Conservation (phyloP, 2,113 vertebrate species). For the Globicephala melas region DNA sequence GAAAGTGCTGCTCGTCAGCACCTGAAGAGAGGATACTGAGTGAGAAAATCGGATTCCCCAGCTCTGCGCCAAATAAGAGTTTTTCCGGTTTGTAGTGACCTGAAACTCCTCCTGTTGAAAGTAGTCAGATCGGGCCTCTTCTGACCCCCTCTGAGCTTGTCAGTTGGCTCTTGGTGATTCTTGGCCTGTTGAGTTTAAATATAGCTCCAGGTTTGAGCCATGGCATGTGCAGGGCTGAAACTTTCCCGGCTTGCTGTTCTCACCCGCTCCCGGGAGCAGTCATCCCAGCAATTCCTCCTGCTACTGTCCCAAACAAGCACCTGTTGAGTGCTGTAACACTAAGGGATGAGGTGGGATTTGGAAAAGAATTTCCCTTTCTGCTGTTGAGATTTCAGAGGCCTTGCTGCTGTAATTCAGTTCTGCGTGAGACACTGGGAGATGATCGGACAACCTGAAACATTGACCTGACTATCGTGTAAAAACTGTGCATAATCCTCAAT, state of each 20-base stretch:
- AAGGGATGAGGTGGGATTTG: not conserved
- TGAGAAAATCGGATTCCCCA: not conserved
- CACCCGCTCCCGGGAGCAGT: rapidly evolving
- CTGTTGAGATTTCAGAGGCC: not conserved
- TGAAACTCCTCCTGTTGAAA: not conserved
- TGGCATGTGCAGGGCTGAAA: not conserved
- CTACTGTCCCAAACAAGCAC: rapidly evolving
- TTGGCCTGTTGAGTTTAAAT: not conserved
- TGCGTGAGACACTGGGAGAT: not conserved
- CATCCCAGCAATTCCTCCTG: not conserved
- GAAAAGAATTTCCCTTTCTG: not conserved
- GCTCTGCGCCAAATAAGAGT: not conserved
- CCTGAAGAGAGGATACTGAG: not conserved
- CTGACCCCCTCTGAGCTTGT: not conserved
- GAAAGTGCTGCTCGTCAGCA: not conserved
- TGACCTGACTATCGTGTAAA: not conserved
- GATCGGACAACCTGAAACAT: not conserved
- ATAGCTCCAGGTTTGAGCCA: not conserved
- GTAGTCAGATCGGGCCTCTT: not conserved
- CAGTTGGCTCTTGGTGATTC: rapidly evolving
- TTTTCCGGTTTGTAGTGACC: not conserved
- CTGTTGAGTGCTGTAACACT: rapidly evolving
- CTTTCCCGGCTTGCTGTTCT: not conserved
- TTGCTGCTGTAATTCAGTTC: not conserved
- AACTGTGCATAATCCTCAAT: not conserved